Evolutionary conservation across 1,140 invertebrate genomes (phyloP), one percentile per base, ranked within the genome.

Genomic region (Microplitis mediator): DNA sequence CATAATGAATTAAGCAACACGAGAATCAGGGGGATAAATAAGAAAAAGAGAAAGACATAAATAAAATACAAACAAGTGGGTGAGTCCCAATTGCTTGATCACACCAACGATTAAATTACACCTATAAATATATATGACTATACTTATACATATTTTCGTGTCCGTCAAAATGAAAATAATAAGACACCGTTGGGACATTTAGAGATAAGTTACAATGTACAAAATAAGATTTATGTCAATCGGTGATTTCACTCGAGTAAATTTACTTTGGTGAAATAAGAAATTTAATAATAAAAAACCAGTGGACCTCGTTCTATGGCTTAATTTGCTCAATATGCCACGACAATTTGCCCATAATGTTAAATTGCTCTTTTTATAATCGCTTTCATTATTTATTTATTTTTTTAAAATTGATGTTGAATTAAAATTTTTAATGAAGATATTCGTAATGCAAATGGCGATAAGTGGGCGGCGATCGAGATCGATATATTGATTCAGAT

Each of bases 1-100:
- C 76, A 77, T 45, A 54, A 45, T 39, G 68, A 62, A 58, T 72
- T 68, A 72, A 52, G 73, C 75, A 75, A 75, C 36, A 35, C 32
- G 16, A 23, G 23, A 66, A 50, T 56, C 51, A 60, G 36, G 16
- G 31, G 39, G 23, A 23, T 23, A 23, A 23, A 23, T 23, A 23
- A 69, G 39, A 66, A 8, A 32, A 45, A 71, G 70, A 60, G 52
- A 63, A 63, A 56, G 62, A 72, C 52, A 58, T 50, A 3, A 63
- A 69, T 60, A 39, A 35, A 39, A 35, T 3, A 58, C 23, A 58
- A 13, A 69, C 52, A 58, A 45, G 39, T 45, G 39, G 39, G 39
- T 45, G 39, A 45, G 39, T 45, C 39, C 36, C 9, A 60, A 58
- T 35, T 69, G 31, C 52, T 54, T 50, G 13, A 58, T 69, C 34